phyloP scores from a whole-genome alignment of 2,113 vertebrate species.

The Phyllostomus discolor region DNA sequence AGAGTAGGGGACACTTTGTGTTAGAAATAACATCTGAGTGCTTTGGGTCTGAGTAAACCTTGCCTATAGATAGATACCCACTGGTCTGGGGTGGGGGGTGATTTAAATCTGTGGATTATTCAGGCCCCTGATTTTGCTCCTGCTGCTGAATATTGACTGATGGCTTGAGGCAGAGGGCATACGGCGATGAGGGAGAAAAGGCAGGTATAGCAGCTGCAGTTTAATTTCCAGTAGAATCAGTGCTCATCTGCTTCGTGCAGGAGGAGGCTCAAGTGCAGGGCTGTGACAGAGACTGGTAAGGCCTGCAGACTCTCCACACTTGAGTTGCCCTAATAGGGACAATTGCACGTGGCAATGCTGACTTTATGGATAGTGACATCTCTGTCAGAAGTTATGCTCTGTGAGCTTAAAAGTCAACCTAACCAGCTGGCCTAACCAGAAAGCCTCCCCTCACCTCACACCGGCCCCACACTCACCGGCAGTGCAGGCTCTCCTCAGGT shows the following conservation, averaged over 20 bases:
- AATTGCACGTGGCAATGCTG: rapidly evolving
- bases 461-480: rapidly evolving
- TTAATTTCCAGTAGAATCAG: rapidly evolving
- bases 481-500: neutral
- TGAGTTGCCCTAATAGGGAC: rapidly evolving
- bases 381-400: neutral
- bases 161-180: neutral
- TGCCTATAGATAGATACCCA: neutral
- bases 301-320: neutral
- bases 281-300: rapidly evolving
- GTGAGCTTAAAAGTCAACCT: neutral
- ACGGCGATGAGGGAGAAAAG: neutral
- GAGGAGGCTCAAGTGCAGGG: no score
- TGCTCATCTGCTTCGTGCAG: rapidly evolving
- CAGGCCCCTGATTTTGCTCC: neutral
- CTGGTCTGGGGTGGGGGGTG: neutral
- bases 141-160: no score
- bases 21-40: neutral
- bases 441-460: neutral
- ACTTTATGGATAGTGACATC: rapidly evolving
- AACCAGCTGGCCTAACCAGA: no score
- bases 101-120: neutral
- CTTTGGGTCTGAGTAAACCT: neutral
- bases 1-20: neutral
- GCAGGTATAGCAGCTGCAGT: neutral